Evolutionary conservation across 1,140 invertebrate species (phyloP).

Genomic region (Anastrepha obliqua): DNA sequence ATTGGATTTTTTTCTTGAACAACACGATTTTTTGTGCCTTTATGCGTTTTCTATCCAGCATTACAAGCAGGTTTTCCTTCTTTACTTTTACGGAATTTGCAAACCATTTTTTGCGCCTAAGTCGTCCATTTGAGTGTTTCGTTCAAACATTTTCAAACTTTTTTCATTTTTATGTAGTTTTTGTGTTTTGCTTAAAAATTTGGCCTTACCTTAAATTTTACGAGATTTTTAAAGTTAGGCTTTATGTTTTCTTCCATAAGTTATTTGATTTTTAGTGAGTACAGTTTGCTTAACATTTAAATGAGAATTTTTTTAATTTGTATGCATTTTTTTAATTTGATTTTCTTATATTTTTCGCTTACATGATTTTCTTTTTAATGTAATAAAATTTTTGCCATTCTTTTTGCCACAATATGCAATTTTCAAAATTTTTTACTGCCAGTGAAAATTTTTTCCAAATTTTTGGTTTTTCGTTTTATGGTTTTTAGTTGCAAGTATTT

Average conservation of each 20-base stretch:
- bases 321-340: background rate
- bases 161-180: slow-evolving; percentile 3
- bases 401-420: slow-evolving; percentile 51
- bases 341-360: slow-evolving; percentile 14
- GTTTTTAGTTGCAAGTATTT: slow-evolving; percentile 10
- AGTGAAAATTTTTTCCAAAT: background rate
- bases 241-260: background rate
- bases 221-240: background rate
- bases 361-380: background rate
- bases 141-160: slow-evolving; percentile 10
- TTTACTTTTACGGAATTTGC: background rate
- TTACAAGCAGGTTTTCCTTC: background rate
- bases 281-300: slow-evolving; percentile 44
- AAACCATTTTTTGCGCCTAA: background rate
- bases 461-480: background rate
- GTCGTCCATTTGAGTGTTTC: background rate
- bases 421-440: slow-evolving; percentile 30
- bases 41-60: background rate
- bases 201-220: slow-evolving; percentile 9
- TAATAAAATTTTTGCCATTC: background rate
- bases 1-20: too few species aligned
- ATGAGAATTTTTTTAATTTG: slow-evolving; percentile 41
- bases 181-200: slow-evolving; percentile 19
- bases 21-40: background rate
- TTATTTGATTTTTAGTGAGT: background rate